Evolutionary conservation across 1,140 invertebrate species (phyloP).

Genomic region (Ips nitidus): DNA sequence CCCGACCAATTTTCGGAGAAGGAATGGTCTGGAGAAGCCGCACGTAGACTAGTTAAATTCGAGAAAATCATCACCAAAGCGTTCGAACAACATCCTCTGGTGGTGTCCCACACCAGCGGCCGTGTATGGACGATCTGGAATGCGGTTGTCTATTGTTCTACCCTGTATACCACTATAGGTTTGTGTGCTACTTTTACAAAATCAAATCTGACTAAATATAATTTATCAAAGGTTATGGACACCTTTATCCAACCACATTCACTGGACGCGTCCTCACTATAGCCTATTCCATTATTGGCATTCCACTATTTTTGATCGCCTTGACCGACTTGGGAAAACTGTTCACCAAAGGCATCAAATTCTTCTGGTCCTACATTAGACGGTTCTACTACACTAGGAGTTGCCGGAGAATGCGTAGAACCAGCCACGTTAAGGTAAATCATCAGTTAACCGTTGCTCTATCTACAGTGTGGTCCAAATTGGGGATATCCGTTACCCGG

Average conservation of each 20-base stretch:
- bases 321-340: constrained; percentile 91
- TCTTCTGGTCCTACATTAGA: constrained; percentile 85
- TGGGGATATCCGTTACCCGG: no score
- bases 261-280: constrained; percentile 86
- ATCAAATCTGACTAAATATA: background rate
- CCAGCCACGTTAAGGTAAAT: constrained; percentile 71
- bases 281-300: constrained; percentile 91
- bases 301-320: constrained; percentile 88
- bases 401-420: constrained; percentile 72
- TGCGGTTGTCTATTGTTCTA: constrained; percentile 87
- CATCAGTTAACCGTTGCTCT: background rate
- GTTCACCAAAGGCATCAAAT: constrained; percentile 88
- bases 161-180: constrained; percentile 94
- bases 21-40: constrained; percentile 54
- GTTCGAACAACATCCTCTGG: constrained; percentile 54
- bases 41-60: constrained; percentile 55
- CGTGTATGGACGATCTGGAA: constrained; percentile 87
- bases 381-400: constrained; percentile 84
- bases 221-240: constrained; percentile 80
- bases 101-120: constrained; percentile 41
- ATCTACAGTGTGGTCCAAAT: background rate
- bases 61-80: constrained; percentile 59
- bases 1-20: constrained; percentile 49
- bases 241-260: constrained; percentile 84
- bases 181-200: constrained; percentile 45